phyloP scores from a whole-genome alignment of 2,888 invertebrate species.

The Baronia brevicornis region DNA sequence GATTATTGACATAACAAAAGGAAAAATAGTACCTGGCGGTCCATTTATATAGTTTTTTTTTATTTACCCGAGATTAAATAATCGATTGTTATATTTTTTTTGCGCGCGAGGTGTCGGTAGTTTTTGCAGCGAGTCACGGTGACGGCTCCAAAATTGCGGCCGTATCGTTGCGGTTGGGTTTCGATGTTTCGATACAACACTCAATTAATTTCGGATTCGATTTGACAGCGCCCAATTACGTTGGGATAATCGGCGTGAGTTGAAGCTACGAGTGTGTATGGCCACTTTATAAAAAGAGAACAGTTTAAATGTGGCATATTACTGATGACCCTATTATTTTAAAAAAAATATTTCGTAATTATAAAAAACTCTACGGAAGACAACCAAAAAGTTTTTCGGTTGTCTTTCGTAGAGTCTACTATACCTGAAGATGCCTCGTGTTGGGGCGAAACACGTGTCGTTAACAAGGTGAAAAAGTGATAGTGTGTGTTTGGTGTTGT shows the following conservation, averaged over 20 bases:
- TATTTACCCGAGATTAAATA: constrained; percentile 49
- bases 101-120: constrained; percentile 43
- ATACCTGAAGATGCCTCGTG: too few species aligned
- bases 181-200: constrained; percentile 42
- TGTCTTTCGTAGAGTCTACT: too few species aligned
- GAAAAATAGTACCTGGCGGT: too few species aligned
- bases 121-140: constrained; percentile 64
- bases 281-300: not conserved
- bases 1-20: too few species aligned
- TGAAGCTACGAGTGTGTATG: constrained; percentile 9
- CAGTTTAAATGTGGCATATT: too few species aligned
- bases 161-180: constrained; percentile 42
- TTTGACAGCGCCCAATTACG: constrained; percentile 61
- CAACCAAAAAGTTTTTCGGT: too few species aligned
- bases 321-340: too few species aligned
- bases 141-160: constrained; percentile 55
- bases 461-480: too few species aligned
- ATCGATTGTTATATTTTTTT: constrained; percentile 49
- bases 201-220: constrained; percentile 60
- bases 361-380: too few species aligned
- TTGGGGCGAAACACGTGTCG: too few species aligned
- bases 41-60: constrained; percentile 35
- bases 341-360: too few species aligned
- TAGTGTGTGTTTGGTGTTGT: too few species aligned
- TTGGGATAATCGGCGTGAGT: constrained; percentile 27